Evolutionary conservation across 2,888 invertebrate genomes (phyloP).

Genomic region (Tineola bisselliella): DNA sequence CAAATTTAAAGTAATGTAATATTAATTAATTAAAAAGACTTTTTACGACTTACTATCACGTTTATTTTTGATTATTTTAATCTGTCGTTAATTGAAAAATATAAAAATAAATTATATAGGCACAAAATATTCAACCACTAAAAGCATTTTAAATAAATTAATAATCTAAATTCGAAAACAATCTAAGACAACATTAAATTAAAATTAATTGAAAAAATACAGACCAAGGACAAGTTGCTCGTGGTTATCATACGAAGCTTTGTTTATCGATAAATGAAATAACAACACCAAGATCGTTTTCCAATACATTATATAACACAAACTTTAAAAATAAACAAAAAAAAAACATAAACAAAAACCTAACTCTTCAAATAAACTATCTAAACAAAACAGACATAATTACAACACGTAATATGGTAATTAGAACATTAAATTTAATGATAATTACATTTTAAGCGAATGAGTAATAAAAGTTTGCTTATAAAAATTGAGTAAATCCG

Average conservation of each 20-base stretch:
- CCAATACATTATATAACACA: neutral
- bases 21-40: too few relatives aligned
- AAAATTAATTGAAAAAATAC: neutral
- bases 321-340: neutral
- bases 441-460: neutral
- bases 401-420: neutral
- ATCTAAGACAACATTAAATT: too few relatives aligned
- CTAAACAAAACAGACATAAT: neutral
- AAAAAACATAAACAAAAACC: neutral
- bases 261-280: neutral
- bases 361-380: neutral
- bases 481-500: conserved; percentile 15
- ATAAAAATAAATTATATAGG: too few relatives aligned
- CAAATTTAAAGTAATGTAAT: too few relatives aligned
- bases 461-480: conserved; percentile 38
- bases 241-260: neutral
- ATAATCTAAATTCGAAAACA: too few relatives aligned
- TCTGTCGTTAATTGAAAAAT: too few relatives aligned
- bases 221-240: neutral
- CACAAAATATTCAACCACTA: too few relatives aligned
- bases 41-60: too few relatives aligned
- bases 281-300: neutral
- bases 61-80: too few relatives aligned
- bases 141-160: too few relatives aligned
- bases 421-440: neutral